Percentiles rank a stretch among this genome's conserved stretches.
These are phyloP conservation scores for Hyposmocoma kahamanoa DNA, from an alignment of 1,140 invertebrate genomes.

Conservation along the genomic window DNA sequence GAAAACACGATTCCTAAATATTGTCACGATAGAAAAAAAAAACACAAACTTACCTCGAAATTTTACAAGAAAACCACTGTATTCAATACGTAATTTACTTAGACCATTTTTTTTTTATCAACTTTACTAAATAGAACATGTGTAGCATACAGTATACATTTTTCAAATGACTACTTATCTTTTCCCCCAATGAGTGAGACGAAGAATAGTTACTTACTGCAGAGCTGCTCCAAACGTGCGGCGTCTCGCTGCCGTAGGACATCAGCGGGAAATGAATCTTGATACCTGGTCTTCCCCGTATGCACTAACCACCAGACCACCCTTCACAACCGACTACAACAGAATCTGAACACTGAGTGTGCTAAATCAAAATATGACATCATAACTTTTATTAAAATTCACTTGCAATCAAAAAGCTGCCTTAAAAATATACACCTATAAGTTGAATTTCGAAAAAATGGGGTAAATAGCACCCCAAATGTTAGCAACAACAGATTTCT, in stretches of 20 bases:
- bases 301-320: slow-evolving; percentile 13
- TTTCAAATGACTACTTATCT: no score
- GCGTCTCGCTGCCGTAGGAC: slow-evolving; percentile 67
- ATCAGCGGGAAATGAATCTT: slow-evolving; percentile 73
- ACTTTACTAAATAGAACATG: no score
- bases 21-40: no score
- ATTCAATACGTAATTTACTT: no score
- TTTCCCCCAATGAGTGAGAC: no score
- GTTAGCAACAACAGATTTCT: slow-evolving; percentile 42
- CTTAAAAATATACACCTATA: background rate
- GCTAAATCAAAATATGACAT: slow-evolving; percentile 59
- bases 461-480: slow-evolving; percentile 27
- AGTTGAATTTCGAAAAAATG: slow-evolving; percentile 8
- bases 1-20: no score
- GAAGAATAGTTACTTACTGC: slow-evolving; percentile 46
- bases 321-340: slow-evolving; percentile 13
- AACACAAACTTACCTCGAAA: no score
- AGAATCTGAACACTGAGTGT: slow-evolving; percentile 19
- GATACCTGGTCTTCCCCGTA: slow-evolving; percentile 45
- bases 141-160: no score
- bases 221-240: slow-evolving; percentile 65
- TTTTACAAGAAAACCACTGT: no score
- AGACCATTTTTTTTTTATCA: no score
- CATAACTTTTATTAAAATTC: slow-evolving; percentile 44
- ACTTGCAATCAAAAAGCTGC: slow-evolving; percentile 9